Conservation (phyloP, 23 tunicate species). For the Diplosoma virens region DNA sequence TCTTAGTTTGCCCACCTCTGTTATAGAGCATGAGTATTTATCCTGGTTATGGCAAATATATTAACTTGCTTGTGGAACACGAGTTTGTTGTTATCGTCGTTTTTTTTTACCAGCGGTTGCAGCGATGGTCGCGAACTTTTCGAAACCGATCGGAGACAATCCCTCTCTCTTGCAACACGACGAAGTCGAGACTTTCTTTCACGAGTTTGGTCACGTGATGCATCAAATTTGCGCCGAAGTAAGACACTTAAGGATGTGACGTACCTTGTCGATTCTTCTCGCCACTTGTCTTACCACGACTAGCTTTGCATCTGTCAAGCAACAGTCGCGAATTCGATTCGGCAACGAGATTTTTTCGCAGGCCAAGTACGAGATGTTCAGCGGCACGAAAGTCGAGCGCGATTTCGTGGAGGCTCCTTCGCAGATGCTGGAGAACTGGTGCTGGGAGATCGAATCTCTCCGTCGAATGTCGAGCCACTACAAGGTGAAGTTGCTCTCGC, state of each 20-base stretch:
- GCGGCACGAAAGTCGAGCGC: slow-evolving; percentile 86
- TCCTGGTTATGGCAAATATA: too few relatives aligned
- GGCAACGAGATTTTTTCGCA: background rate
- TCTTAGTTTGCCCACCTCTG: too few relatives aligned
- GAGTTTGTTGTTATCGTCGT: too few relatives aligned
- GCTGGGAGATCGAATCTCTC: slow-evolving; percentile 86
- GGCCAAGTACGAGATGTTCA: slow-evolving; percentile 69
- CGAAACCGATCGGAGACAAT: slow-evolving; percentile 65
- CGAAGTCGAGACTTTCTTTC: slow-evolving; percentile 93
- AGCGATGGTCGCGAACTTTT: slow-evolving; percentile 93
- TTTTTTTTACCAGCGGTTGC: slow-evolving; percentile 69
- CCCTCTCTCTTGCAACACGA: slow-evolving; percentile 70
- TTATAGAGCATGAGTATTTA: too few relatives aligned
- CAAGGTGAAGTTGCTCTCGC: slow-evolving; percentile 43
- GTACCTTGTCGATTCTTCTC: too few relatives aligned
- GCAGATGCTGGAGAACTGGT: slow-evolving; percentile 96
- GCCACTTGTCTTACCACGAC: too few relatives aligned
- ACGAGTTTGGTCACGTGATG: slow-evolving; percentile 98
- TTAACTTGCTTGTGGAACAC: too few relatives aligned
- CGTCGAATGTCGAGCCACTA: slow-evolving; percentile 73
- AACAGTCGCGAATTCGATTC: too few relatives aligned
- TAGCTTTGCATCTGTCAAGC: too few relatives aligned
- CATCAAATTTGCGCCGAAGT: slow-evolving; percentile 94
- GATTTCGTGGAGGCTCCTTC: slow-evolving; percentile 96
- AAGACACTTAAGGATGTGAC: background rate